Evolutionary conservation across 2,113 vertebrate species (phyloP).

Genomic region (Myiozetetes cayanensis): DNA sequence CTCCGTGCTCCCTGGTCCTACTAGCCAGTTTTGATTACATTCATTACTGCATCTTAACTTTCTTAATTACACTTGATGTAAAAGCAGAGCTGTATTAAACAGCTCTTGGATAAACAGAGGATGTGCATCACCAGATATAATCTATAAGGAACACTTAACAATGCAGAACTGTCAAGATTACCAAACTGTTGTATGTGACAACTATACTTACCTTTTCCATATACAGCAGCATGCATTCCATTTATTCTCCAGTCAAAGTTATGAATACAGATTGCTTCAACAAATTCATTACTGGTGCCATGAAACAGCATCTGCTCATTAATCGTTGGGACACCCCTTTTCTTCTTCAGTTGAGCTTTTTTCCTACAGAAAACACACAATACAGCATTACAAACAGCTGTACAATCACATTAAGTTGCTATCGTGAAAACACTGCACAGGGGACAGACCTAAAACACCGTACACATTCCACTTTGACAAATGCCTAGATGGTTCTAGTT

Average conservation of each 20-base stretch:
- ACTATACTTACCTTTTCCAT: conserved; percentile 88
- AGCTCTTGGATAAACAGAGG: background rate
- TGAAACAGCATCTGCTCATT: conserved; percentile 97
- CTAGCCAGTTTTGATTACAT: background rate
- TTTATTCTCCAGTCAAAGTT: conserved; percentile 98
- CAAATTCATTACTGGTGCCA: conserved; percentile 93
- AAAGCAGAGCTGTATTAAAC: background rate
- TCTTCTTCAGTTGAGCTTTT: conserved; percentile 92
- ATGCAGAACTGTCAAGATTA: background rate
- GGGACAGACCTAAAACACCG: background rate
- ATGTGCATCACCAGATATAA: background rate
- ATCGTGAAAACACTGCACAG: background rate
- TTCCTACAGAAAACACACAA: conserved; percentile 79
- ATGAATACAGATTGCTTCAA: conserved; percentile 95
- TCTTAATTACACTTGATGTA: background rate
- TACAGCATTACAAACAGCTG: background rate
- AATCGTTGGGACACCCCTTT: conserved; percentile 81
- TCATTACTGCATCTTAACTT: background rate
- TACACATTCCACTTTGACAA: background rate
- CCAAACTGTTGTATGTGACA: background rate
- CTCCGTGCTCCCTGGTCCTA: background rate
- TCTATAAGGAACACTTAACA: background rate
- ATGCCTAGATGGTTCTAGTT: background rate
- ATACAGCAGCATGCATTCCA: conserved; percentile 90
- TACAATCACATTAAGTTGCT: background rate